A percentile compares a stretch with the other conserved stretches of the same genome.
These are phyloP conservation scores for Coendou prehensilis DNA, from an alignment of 2,797 vertebrate genomes.

Conservation along the genomic window DNA sequence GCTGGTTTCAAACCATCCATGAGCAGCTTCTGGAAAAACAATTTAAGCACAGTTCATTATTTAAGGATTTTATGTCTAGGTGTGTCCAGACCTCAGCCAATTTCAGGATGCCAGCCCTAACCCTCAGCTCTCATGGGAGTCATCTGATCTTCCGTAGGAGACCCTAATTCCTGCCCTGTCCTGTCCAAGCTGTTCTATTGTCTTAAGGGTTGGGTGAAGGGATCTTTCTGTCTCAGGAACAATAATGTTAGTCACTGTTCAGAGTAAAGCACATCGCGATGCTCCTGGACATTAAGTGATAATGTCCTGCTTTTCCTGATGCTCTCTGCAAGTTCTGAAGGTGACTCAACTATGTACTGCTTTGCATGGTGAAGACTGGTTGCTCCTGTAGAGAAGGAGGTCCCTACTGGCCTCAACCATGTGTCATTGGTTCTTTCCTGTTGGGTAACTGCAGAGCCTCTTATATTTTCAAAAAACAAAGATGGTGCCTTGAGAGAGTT, in stretches of 20 bases:
- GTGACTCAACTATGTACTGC: background rate
- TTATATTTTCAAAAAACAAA: background rate
- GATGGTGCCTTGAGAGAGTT: background rate
- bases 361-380: background rate
- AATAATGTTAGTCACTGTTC: slow-evolving; percentile 13
- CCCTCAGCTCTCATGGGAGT: background rate
- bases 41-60: background rate
- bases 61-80: background rate
- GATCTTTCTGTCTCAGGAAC: slow-evolving; percentile 26
- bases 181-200: background rate
- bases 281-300: background rate
- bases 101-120: background rate
- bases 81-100: background rate
- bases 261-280: slow-evolving; percentile 28
- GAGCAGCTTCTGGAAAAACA: background rate
- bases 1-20: background rate
- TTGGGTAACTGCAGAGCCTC: background rate
- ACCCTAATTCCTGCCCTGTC: background rate
- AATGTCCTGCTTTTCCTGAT: background rate
- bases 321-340: slow-evolving; percentile 34
- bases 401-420: no score
- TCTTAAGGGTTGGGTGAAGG: background rate
- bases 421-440: background rate
- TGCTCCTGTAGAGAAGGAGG: background rate
- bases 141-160: background rate